Evolutionary conservation across 2,888 invertebrate genomes (phyloP).

Genomic region (Acleris sparsana): DNA sequence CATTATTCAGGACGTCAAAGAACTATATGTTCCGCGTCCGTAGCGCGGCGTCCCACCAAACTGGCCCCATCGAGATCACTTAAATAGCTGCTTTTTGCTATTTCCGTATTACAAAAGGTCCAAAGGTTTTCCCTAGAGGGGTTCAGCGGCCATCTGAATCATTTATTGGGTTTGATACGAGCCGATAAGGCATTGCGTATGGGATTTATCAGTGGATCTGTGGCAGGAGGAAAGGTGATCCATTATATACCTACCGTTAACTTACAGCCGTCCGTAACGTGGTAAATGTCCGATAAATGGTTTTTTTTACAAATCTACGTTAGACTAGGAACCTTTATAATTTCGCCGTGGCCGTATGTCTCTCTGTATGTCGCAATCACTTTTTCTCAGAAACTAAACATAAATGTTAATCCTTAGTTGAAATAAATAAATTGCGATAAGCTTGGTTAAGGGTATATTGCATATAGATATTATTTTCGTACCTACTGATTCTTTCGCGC

Average conservation of each 20-base stretch:
- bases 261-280: too few species aligned
- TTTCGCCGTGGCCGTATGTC: too few species aligned
- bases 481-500: too few species aligned
- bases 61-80: slow-evolving; percentile 8
- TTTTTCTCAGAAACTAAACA: too few species aligned
- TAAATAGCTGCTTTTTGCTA: slow-evolving; percentile 16
- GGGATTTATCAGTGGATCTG: slow-evolving; percentile 7
- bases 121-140: slow-evolving; percentile 4
- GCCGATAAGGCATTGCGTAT: neutral
- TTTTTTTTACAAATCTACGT: too few species aligned
- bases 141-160: slow-evolving; percentile 3
- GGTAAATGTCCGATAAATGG: too few species aligned
- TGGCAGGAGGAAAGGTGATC: slow-evolving; percentile 6
- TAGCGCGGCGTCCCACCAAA: neutral
- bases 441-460: too few species aligned
- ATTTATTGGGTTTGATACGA: slow-evolving; percentile 20
- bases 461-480: too few species aligned
- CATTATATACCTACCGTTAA: neutral
- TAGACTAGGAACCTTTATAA: too few species aligned
- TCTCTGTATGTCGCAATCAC: too few species aligned
- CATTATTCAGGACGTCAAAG: slow-evolving; percentile 5
- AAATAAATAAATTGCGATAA: too few species aligned
- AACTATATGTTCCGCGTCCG: neutral
- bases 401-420: too few species aligned
- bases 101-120: slow-evolving; percentile 15